Conservation (phyloP, 2,797 vertebrate genomes). For the Phataginus tetradactyla region DNA sequence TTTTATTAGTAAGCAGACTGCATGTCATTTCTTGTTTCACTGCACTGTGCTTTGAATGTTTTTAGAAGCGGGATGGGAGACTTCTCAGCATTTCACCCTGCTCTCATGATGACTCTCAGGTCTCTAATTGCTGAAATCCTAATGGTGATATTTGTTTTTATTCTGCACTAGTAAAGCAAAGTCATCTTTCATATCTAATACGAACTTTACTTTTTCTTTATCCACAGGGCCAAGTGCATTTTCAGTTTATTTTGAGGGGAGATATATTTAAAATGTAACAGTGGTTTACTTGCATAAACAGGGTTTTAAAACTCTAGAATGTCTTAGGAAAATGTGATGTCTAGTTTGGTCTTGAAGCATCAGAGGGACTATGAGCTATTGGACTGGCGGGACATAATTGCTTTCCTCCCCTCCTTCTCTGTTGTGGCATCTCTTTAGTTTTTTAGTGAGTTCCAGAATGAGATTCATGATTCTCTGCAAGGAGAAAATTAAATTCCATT, state of each 20-base stretch:
- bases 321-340: background rate
- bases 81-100: background rate
- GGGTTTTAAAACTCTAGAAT: background rate
- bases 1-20: conserved; percentile 4
- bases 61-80: background rate
- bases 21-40: background rate
- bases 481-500: background rate
- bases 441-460: background rate
- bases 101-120: background rate
- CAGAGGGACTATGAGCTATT: background rate
- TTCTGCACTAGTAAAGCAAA: background rate
- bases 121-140: background rate
- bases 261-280: background rate
- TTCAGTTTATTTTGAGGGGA: background rate
- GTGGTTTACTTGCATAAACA: background rate
- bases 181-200: background rate
- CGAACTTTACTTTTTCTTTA: background rate
- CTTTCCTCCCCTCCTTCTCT: background rate
- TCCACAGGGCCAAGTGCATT: background rate
- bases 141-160: background rate
- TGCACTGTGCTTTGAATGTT: background rate
- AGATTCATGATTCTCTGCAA: background rate
- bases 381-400: background rate
- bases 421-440: background rate
- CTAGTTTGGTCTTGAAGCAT: background rate